Base-by-base conservation (phyloP, 2,888 invertebrate species). In the Pseudococcus viburni region DNA sequence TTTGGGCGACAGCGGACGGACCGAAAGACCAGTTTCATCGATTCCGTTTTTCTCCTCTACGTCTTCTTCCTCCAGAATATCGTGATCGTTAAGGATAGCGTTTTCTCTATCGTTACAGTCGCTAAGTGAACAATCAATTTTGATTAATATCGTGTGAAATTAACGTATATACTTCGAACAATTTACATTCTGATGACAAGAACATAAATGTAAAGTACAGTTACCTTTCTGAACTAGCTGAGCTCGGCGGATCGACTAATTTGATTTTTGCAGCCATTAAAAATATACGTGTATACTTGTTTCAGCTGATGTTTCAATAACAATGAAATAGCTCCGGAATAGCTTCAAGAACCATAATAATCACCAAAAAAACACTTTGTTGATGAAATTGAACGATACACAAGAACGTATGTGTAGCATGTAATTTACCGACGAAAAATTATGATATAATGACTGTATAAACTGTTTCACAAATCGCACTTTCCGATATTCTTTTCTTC, bases 201-300 rank as follows among this genome's bases (percentile, higher is more conserved):
- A 42, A 42, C 42, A 9, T 3, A 42, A 42, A 42, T 42, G 42
- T 42, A 51, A 1, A 22, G 9, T 9, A 83, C 77, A 1, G n/a
- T 89, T 89, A 89, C 96, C 96, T 96, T 93, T 97, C 97, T 90
- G 97, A 97, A 92, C 97, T 97, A 90, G 96, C 97, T 89, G 97
- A 97, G 92, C 97, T 97, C 90, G 96, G 96, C 90, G 96, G 96
- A 92, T 96, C 96, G 91, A 95, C 94, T 17, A 90, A 90, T 88
- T 90, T 90, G 84, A 90, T 89, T 89, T 89, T 90, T 51, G 90
- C 90, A 84, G 91, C 90, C 91, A 91, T 91, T 55, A 77, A 64
- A 64, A 64, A 55, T 55, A 42, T 8, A 42, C 42, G 42, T 42
- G 42, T 42, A 42, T 12, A 51, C 12, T 12, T 51, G 15, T 15